Base-by-base conservation (phyloP, 2,113 vertebrate genomes). In the Microcebus griseorufus region DNA sequence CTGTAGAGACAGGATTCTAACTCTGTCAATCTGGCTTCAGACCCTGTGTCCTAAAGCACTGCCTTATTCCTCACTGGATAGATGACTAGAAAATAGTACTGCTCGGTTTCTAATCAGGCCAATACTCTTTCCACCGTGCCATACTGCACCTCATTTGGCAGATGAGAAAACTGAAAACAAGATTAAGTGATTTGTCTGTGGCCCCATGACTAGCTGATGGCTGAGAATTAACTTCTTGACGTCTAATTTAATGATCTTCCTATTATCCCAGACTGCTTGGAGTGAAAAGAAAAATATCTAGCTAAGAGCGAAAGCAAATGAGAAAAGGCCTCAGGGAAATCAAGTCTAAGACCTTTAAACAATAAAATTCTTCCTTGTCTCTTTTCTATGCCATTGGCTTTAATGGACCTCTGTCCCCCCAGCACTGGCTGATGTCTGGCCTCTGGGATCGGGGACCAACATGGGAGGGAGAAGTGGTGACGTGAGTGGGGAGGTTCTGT, bases 321-420 rank as follows among this genome's bases (percentile, higher is more conserved):
- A 89, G 51, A 83, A 86, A 91, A 90, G 37, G 51, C 25, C 87
- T 76, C 39, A 85, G 83, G 93, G 89, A 98, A 97, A 89, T 93
- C 11, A 79, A 88, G 22, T 65, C 87, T 51, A 79, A 91, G 78
- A 69, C 58, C 42, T 95, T 78, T 51, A 60, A 81, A 88, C 72
- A 75, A 84, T 22, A 48, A 81, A 94, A 60, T 39, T 45, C 17
- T 67, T 72, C 27, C 32, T 92, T 86, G 58, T 27, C 17, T 88
- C 65, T 82, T 84, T 96, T 58, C 34, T 45, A n/a, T 89, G 25
- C 37, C 70, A 80, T 80, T 75, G 62, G 62, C 70, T 75, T 93
- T 60, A 75, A 60, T n/a, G 64, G 53, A n/a, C 88, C 32, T 80
- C 25, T 91, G 62, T 48, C 25, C 76, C 80, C 9, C 16, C 9